Conservation (phyloP, 2,797 vertebrate species). For the Eidolon dupreanum region DNA sequence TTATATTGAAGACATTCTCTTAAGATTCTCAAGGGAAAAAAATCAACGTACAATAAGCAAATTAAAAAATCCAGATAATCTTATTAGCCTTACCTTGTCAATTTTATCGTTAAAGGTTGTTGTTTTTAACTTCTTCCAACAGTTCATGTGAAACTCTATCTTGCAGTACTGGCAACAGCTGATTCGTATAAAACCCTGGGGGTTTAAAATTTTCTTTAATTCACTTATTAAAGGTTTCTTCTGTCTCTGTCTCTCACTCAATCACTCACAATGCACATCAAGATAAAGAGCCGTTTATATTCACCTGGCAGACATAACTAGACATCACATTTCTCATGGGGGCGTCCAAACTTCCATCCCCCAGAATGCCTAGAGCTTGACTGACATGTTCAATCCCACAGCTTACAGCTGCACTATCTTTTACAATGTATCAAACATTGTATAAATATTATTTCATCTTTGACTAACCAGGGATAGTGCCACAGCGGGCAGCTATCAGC, state of each 20-base stretch:
- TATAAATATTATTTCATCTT: not conserved
- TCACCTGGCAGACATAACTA: not conserved
- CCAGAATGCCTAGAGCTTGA: not conserved
- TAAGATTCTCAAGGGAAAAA: not conserved
- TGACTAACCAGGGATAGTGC: not conserved
- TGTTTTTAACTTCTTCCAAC: conserved; percentile 95
- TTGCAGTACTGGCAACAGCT: conserved; percentile 92
- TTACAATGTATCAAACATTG: not conserved
- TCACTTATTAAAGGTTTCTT: not conserved
- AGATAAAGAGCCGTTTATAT: not conserved
- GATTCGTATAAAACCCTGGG: conserved; percentile 94
- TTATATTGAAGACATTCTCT: conserved; percentile 3
- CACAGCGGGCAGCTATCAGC: not conserved
- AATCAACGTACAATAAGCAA: not conserved
- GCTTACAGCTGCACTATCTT: not conserved
- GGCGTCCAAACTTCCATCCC: not conserved
- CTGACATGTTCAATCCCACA: not conserved
- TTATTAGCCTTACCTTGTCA: conserved; percentile 90
- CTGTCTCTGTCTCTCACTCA: not conserved
- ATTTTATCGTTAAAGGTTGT: conserved; percentile 90
- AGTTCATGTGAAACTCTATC: conserved; percentile 94
- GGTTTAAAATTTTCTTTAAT: not conserved
- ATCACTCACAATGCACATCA: not conserved
- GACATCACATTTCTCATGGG: not conserved
- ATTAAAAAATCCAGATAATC: conserved; percentile 9